Evolutionary conservation across 1,140 invertebrate genomes (phyloP).

Genomic region (Apocrypta bakeri): DNA sequence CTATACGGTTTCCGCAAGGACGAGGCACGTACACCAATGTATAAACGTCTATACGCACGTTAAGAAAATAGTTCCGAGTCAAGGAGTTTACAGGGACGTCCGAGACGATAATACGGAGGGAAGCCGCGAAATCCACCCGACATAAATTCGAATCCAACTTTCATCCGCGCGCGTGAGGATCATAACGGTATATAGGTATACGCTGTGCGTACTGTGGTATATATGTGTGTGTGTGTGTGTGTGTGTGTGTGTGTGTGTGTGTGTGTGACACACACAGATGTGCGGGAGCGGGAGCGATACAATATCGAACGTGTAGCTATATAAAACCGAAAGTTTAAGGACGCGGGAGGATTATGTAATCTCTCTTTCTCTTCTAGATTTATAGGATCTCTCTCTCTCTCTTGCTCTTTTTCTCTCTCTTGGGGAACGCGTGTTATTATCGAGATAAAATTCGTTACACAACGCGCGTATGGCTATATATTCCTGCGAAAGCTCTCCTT

Average conservation of each 20-base stretch:
- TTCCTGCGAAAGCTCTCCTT: too few relatives aligned
- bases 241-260: neutral
- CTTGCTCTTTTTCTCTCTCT: neutral
- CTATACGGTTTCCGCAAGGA: too few relatives aligned
- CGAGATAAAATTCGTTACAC: too few relatives aligned
- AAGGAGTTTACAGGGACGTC: too few relatives aligned
- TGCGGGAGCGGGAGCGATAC: neutral
- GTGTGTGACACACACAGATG: too few relatives aligned
- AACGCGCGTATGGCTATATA: too few relatives aligned
- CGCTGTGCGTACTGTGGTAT: too few relatives aligned
- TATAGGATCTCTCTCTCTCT: neutral
- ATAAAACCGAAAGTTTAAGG: slow-evolving; percentile 16
- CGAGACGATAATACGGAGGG: neutral
- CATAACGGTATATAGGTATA: neutral
- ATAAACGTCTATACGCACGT: too few relatives aligned
- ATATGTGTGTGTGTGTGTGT: neutral
- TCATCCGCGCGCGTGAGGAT: neutral
- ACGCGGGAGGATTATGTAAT: neutral
- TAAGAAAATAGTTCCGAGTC: too few relatives aligned
- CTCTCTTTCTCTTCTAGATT: too few relatives aligned
- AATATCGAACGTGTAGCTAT: neutral
- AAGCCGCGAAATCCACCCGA: slow-evolving; percentile 27
- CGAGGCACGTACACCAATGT: too few relatives aligned
- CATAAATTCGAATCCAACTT: slow-evolving; percentile 14
- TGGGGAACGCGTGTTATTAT: too few relatives aligned